Percentiles rank a stretch among this genome's conserved stretches.
Conservation (phyloP, 2,113 vertebrate species). For the Amphiprion ocellaris region DNA sequence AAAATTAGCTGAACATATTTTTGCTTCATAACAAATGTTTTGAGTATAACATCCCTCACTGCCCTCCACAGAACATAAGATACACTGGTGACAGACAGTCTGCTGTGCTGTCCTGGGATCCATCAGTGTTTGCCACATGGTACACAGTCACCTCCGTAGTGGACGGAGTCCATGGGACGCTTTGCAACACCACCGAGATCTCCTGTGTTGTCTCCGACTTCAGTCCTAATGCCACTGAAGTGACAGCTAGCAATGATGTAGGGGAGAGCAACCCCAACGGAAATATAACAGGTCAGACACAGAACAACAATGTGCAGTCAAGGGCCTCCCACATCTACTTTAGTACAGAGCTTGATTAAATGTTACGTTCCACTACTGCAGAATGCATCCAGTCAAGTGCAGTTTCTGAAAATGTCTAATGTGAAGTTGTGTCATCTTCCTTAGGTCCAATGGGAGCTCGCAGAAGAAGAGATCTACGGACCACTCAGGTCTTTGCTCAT, state of each 20-base stretch:
- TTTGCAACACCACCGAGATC: slow-evolving; percentile 76
- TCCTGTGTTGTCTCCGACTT: slow-evolving; percentile 70
- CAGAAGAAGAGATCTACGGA: slow-evolving; percentile 68
- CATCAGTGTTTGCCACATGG: slow-evolving; percentile 64
- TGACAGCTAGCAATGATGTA: slow-evolving; percentile 79
- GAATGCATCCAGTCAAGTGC: background rate
- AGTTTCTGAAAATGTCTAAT: background rate
- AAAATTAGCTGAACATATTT: too few relatives aligned
- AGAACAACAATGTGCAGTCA: background rate
- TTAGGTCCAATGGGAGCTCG: slow-evolving; percentile 56
- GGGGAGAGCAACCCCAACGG: slow-evolving; percentile 76
- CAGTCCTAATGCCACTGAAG: slow-evolving; percentile 16
- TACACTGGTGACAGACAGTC: slow-evolving; percentile 49
- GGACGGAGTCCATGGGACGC: background rate
- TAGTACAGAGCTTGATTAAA: too few relatives aligned
- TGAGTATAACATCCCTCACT: slow-evolving; percentile 54
- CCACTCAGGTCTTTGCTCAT: background rate
- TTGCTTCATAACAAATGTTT: background rate
- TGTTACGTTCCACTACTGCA: too few relatives aligned
- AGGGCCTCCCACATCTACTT: too few relatives aligned
- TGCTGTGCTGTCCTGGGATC: slow-evolving; percentile 72
- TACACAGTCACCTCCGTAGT: slow-evolving; percentile 73
- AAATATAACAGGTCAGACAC: slow-evolving; percentile 64
- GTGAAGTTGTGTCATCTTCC: background rate
- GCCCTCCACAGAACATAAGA: slow-evolving; percentile 65